A percentile compares a stretch with the other conserved stretches of the same genome.
phyloP scores from a whole-genome alignment of 2,888 invertebrate species.

The Watsonalla cultraria region DNA sequence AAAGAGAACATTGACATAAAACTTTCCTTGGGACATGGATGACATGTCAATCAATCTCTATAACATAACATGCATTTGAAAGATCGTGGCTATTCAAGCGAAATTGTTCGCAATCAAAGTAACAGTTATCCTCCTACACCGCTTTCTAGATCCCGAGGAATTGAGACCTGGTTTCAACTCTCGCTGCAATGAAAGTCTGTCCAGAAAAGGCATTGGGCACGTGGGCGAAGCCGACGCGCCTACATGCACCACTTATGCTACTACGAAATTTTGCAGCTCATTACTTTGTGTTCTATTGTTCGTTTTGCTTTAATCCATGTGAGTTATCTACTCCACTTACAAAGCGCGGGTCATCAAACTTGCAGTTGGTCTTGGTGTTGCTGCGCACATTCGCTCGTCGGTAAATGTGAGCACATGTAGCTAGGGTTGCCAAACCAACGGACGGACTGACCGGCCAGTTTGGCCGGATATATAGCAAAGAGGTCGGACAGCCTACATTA shows the following conservation, averaged over 20 bases:
- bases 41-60: constrained; percentile 19
- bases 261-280: constrained; percentile 19
- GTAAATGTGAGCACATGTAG: no score
- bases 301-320: constrained; percentile 8
- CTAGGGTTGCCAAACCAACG: no score
- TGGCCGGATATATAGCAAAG: no score
- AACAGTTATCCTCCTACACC: constrained; percentile 54
- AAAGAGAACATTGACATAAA: constrained; percentile 6
- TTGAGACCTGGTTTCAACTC: constrained; percentile 21
- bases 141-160: constrained; percentile 39
- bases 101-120: constrained; percentile 32
- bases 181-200: constrained; percentile 48
- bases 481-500: no score
- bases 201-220: constrained; percentile 42
- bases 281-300: constrained; percentile 6
- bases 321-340: constrained; percentile 20
- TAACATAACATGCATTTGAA: constrained; percentile 4
- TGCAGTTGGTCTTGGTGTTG: constrained; percentile 12
- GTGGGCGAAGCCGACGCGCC: constrained; percentile 35
- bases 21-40: constrained; percentile 17
- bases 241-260: constrained; percentile 28
- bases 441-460: no score
- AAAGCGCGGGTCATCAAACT: constrained; percentile 44
- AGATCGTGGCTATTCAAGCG: constrained; percentile 15
- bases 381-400: constrained; percentile 20